A percentile compares a stretch with the other conserved stretches of the same genome.
phyloP scores from a whole-genome alignment of 2,113 vertebrate genomes.

The Stigmatopora argus region DNA sequence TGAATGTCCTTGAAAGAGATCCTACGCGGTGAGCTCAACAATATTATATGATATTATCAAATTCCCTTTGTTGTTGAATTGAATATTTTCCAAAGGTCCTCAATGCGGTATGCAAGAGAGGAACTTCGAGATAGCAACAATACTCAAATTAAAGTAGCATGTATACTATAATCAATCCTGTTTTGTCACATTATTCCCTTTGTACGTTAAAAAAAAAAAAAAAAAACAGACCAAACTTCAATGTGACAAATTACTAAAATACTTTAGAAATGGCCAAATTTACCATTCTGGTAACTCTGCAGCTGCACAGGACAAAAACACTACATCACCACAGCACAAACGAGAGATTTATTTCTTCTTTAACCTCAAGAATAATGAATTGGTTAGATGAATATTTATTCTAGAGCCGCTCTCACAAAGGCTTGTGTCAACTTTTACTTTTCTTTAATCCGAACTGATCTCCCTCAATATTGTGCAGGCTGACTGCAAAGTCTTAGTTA shows the following conservation, averaged over 20 bases:
- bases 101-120: background rate
- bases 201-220: too few relatives aligned
- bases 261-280: too few relatives aligned
- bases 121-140: too few relatives aligned
- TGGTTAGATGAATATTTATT: conserved; percentile 72
- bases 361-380: conserved; percentile 67
- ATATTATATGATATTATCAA: background rate
- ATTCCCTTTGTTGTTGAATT: background rate
- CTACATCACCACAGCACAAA: background rate
- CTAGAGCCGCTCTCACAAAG: conserved; percentile 46
- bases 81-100: background rate
- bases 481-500: conserved; percentile 41
- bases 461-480: conserved; percentile 27
- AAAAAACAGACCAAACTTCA: too few relatives aligned
- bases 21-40: background rate
- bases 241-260: too few relatives aligned
- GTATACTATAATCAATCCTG: too few relatives aligned
- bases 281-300: too few relatives aligned
- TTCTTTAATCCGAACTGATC: conserved; percentile 41
- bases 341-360: conserved; percentile 39
- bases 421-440: conserved; percentile 59
- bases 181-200: too few relatives aligned
- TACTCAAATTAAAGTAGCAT: too few relatives aligned
- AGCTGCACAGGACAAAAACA: too few relatives aligned
- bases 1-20: background rate